Percentiles rank a stretch among this genome's conserved stretches.
Conservation (phyloP, 2,888 invertebrate species). For the Zygothrica quintamaculata region DNA sequence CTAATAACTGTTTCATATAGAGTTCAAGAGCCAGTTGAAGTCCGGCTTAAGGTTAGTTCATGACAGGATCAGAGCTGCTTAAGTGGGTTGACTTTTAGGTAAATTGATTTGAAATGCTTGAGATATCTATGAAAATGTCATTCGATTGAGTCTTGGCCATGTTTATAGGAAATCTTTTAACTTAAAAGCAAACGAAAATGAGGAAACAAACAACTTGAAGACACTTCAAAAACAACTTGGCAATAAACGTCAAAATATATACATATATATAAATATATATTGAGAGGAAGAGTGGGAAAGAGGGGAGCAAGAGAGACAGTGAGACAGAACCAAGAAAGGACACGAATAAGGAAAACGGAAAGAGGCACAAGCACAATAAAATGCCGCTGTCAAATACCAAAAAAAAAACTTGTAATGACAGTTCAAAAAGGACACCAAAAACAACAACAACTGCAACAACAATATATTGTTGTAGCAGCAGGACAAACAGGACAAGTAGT, state of each 20-base stretch:
- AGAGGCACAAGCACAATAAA: slow-evolving; percentile 54
- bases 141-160: slow-evolving; percentile 19
- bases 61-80: too few relatives aligned
- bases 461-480: slow-evolving; percentile 68
- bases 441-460: too few relatives aligned
- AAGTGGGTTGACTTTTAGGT: too few relatives aligned
- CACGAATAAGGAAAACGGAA: background rate
- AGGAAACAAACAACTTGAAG: slow-evolving; percentile 36
- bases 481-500: slow-evolving; percentile 27
- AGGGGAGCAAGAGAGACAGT: background rate
- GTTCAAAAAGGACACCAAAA: slow-evolving; percentile 35
- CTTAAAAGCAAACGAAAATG: slow-evolving; percentile 20
- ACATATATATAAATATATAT: too few relatives aligned
- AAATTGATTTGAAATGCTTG: background rate
- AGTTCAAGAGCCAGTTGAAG: too few relatives aligned
- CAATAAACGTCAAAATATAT: slow-evolving; percentile 72
- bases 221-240: slow-evolving; percentile 60
- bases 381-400: slow-evolving; percentile 64
- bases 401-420: slow-evolving; percentile 70
- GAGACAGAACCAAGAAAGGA: background rate
- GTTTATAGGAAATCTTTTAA: slow-evolving; percentile 4
- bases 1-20: too few relatives aligned
- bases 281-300: slow-evolving; percentile 16
- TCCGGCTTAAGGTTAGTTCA: too few relatives aligned
- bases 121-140: background rate